Conservation (phyloP, 2,113 vertebrate species). For the Nipponia nippon region DNA sequence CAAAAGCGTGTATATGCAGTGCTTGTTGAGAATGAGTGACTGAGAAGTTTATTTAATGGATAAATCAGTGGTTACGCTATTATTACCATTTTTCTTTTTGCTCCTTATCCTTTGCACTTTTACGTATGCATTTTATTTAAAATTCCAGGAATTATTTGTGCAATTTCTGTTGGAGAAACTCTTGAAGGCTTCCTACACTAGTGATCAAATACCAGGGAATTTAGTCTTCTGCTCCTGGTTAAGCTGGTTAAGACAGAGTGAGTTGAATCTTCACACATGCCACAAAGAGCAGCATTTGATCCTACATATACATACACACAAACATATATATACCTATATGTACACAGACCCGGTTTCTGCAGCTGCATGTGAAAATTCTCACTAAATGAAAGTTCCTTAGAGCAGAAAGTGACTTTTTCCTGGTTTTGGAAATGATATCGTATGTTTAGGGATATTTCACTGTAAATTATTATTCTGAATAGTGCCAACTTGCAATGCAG, state of each 20-base stretch:
- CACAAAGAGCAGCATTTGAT: not conserved
- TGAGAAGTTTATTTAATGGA: not conserved
- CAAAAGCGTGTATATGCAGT: not conserved
- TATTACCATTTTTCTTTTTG: not conserved
- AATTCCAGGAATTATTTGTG: not conserved
- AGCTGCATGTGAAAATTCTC: not conserved
- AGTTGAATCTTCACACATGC: not conserved
- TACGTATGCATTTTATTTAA: not conserved
- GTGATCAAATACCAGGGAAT: not conserved
- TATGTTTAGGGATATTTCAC: not conserved
- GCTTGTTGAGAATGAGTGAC: not conserved
- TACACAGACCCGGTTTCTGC: not conserved
- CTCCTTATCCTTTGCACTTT: not conserved
- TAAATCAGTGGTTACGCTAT: not conserved
- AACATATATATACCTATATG: not conserved
- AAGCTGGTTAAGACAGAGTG: not conserved
- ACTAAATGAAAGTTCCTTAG: not conserved
- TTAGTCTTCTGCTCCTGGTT: not conserved
- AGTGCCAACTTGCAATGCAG: not conserved
- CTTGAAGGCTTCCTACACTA: not conserved
- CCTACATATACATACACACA: not conserved
- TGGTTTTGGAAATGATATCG: not conserved
- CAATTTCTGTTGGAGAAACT: not conserved
- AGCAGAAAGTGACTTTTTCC: not conserved
- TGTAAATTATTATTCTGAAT: not conserved